These are phyloP conservation scores for Papio anubis DNA, from an alignment of 2,113 vertebrate genomes.

Conservation along the genomic window DNA sequence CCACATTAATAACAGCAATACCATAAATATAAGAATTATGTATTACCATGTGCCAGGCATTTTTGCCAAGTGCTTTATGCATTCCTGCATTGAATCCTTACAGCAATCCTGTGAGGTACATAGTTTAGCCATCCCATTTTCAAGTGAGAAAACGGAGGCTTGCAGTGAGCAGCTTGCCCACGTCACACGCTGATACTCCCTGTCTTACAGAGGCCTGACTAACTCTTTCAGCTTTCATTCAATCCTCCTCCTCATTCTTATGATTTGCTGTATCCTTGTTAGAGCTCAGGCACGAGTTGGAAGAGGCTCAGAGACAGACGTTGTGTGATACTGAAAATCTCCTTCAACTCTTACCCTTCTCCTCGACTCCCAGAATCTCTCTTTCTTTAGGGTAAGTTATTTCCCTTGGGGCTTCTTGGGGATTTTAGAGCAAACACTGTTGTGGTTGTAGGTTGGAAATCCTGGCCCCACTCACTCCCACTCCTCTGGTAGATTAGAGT, in stretches of 20 bases:
- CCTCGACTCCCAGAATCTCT: background rate
- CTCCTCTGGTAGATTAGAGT: background rate
- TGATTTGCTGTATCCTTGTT: background rate
- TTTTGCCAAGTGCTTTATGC: background rate
- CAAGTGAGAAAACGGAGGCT: background rate
- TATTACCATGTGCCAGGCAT: background rate
- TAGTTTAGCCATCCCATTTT: background rate
- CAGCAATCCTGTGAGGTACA: background rate
- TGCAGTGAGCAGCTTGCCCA: background rate
- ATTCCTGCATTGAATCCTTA: background rate
- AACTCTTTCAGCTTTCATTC: background rate
- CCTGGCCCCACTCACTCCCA: background rate
- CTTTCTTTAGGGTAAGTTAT: background rate
- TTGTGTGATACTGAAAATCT: background rate
- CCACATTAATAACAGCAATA: background rate
- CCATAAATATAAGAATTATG: background rate
- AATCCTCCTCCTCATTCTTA: background rate
- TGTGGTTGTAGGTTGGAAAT: background rate
- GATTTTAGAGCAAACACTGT: background rate
- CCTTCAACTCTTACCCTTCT: background rate
- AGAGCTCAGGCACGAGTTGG: background rate
- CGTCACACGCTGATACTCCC: background rate
- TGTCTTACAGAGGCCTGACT: background rate
- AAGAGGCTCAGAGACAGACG: background rate
- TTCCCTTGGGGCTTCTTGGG: background rate